These are phyloP conservation scores for Drosophila leontia DNA, from an alignment of 1,140 invertebrate species.

Conservation along the genomic window DNA sequence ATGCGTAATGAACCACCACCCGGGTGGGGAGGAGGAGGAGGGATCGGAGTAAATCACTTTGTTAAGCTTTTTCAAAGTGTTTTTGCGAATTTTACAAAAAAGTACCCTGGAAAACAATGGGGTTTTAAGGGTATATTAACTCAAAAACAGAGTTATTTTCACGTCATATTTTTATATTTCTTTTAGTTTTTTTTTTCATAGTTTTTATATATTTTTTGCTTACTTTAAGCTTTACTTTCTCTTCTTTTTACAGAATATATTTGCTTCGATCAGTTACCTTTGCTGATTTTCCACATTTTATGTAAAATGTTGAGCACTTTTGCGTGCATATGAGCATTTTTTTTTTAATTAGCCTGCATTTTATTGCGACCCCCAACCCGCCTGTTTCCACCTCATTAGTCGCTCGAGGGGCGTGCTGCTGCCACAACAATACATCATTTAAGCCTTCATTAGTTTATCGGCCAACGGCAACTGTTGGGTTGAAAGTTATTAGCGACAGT, in stretches of 20 bases:
- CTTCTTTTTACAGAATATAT: neutral
- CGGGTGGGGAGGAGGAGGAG: neutral
- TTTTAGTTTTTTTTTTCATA: too few relatives aligned
- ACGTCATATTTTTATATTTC: too few relatives aligned
- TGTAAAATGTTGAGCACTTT: slow-evolving; percentile 56
- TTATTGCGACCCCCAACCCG: slow-evolving; percentile 47
- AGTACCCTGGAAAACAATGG: neutral
- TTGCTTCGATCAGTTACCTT: neutral
- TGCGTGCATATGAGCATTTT: slow-evolving; percentile 16
- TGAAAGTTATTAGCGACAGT: slow-evolving; percentile 81
- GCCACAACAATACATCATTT: slow-evolving; percentile 77
- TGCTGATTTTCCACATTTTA: slow-evolving; percentile 52
- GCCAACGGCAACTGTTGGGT: slow-evolving; percentile 52
- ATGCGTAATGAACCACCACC: slow-evolving; percentile 57
- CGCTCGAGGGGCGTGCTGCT: neutral
- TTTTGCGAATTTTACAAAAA: slow-evolving; percentile 40
- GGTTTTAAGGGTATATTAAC: neutral
- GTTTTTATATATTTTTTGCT: neutral
- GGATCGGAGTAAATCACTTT: slow-evolving; percentile 45
- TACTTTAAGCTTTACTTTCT: neutral
- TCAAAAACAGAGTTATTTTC: fast-evolving
- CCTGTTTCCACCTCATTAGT: slow-evolving; percentile 31
- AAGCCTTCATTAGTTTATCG: slow-evolving; percentile 80
- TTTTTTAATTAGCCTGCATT: slow-evolving; percentile 80
- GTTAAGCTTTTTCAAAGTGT: slow-evolving; percentile 44